Conservation (phyloP, 2,797 vertebrate species). For the Varecia variegata region DNA sequence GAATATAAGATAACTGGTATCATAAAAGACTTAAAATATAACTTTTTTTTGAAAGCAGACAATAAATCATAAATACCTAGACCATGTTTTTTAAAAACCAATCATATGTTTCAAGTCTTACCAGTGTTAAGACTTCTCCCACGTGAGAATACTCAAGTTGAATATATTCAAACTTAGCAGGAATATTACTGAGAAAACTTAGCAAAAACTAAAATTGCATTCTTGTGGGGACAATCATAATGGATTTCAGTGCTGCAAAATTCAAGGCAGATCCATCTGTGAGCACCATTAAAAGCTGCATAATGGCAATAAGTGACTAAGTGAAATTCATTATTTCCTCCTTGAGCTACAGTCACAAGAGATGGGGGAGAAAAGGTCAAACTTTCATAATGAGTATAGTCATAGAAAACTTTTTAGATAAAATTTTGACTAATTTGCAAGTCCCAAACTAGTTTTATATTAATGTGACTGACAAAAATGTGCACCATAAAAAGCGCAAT, state of each 20-base stretch:
- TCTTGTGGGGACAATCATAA: neutral
- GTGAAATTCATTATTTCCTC: constrained; percentile 44
- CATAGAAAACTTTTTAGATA: constrained; percentile 20
- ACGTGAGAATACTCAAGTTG: neutral
- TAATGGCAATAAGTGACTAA: neutral
- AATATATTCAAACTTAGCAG: neutral
- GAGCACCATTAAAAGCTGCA: neutral
- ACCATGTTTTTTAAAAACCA: neutral
- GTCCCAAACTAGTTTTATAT: constrained; percentile 12
- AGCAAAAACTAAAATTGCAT: constrained; percentile 13
- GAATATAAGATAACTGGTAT: neutral
- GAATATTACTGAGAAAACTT: neutral
- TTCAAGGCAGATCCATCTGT: neutral
- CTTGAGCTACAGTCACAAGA: neutral
- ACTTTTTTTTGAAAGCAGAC: neutral
- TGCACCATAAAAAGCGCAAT: neutral
- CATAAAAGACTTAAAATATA: neutral
- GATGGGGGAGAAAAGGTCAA: constrained; percentile 9
- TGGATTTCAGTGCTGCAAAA: constrained; percentile 13
- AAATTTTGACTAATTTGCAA: constrained; percentile 42
- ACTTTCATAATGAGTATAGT: neutral
- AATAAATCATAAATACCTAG: neutral
- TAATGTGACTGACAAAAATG: constrained; percentile 51
- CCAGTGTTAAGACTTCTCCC: neutral
- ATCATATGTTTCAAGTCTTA: neutral